Conservation (phyloP, 2,113 vertebrate genomes). For the Spilogale gracilis region DNA sequence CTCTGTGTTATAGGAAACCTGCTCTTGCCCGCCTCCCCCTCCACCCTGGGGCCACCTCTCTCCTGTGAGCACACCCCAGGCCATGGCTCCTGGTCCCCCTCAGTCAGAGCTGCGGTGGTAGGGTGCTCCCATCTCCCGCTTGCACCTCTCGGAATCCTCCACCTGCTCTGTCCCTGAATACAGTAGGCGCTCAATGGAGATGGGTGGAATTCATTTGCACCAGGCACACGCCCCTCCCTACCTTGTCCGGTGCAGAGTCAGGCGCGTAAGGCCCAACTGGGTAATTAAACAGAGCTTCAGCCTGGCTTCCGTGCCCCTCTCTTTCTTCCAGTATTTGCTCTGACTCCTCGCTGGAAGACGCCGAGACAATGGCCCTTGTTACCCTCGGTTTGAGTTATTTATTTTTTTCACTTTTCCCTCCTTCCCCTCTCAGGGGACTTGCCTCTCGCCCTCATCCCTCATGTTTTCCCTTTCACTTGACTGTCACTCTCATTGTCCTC, state of each 20-base stretch:
- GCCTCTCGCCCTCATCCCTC: constrained; percentile 80
- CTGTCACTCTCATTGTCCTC: constrained; percentile 86
- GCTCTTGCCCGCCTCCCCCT: accelerated
- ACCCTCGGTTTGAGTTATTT: constrained; percentile 77
- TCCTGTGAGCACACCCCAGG: neutral
- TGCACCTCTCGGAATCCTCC: neutral
- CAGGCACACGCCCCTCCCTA: accelerated
- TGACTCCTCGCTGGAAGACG: constrained; percentile 55
- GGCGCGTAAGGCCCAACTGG: neutral
- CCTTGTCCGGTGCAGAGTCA: neutral
- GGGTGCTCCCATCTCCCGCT: neutral
- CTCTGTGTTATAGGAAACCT: neutral
- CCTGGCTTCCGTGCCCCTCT: neutral
- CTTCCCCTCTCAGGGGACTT: constrained; percentile 59
- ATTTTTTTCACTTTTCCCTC: constrained; percentile 75
- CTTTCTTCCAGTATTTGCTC: constrained; percentile 61
- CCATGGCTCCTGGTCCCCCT: neutral
- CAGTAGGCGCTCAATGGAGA: accelerated
- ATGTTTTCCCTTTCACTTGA: constrained; percentile 79
- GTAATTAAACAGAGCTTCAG: constrained; percentile 61
- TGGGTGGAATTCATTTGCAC: neutral
- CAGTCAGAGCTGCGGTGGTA: neutral
- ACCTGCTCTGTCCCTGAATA: neutral
- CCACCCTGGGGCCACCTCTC: accelerated
- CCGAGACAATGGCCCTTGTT: constrained; percentile 83